A percentile compares a stretch with the other conserved stretches of the same genome.
phyloP scores from a whole-genome alignment of 2,797 vertebrate species.

The Gymnothorax reevesii region DNA sequence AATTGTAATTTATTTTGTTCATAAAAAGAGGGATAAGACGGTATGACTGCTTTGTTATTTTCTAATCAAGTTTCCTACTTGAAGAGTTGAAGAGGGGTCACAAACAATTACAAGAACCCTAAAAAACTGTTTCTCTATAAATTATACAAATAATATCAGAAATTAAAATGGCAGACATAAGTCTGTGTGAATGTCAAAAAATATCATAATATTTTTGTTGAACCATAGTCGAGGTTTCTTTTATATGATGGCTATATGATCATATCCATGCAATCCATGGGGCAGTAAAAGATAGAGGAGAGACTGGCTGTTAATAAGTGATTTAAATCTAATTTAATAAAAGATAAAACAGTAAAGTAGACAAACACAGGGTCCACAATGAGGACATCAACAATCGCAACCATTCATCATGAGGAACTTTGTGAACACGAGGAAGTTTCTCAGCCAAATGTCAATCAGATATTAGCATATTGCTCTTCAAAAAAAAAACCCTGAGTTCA shows the following conservation, averaged over 20 bases:
- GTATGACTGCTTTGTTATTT: background rate
- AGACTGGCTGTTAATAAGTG: background rate
- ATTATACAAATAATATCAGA: background rate
- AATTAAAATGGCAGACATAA: background rate
- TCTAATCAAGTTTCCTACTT: too few species aligned
- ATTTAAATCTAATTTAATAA: background rate
- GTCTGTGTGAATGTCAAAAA: background rate
- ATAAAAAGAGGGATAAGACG: background rate
- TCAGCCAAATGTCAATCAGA: background rate
- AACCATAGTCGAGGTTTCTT: background rate
- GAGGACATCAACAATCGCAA: background rate
- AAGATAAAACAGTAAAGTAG: too few species aligned
- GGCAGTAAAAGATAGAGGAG: background rate
- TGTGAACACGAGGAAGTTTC: background rate
- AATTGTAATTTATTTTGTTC: background rate
- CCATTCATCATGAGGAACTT: background rate
- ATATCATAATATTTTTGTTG: background rate
- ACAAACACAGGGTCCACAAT: background rate
- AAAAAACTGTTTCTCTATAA: background rate
- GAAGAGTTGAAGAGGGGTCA: too few species aligned
- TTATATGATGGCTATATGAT: background rate
- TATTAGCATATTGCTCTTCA: background rate
- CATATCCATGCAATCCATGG: background rate
- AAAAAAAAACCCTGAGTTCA: background rate
- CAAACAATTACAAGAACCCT: background rate